phyloP scores from a whole-genome alignment of 2,113 vertebrate species.

The Pelecanus crispus region DNA sequence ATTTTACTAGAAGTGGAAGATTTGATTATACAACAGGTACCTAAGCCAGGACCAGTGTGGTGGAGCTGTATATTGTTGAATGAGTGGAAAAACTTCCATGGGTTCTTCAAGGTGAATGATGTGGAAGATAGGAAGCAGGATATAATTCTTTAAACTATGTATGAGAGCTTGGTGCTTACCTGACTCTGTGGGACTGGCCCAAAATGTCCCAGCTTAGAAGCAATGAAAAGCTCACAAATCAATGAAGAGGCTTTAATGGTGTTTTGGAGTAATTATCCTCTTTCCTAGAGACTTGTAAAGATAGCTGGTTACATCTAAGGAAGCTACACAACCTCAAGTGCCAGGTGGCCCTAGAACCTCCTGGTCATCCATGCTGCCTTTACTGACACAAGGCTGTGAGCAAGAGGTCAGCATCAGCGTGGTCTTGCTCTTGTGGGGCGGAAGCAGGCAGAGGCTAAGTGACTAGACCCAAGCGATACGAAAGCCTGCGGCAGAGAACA shows the following conservation, averaged over 20 bases:
- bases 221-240: not conserved
- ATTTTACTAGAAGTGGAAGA: not conserved
- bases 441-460: not conserved
- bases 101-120: not conserved
- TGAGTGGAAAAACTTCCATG: not conserved
- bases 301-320: not conserved
- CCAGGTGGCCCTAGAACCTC: not conserved
- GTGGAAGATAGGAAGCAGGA: not conserved
- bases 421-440: not conserved
- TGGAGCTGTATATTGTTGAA: not conserved
- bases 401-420: accelerated
- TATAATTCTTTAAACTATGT: not conserved
- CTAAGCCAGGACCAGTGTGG: not conserved
- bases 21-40: not conserved
- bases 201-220: not conserved
- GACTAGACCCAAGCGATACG: accelerated
- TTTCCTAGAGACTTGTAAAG: not conserved
- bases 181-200: not conserved
- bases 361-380: not conserved
- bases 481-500: not conserved
- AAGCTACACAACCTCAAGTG: not conserved
- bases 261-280: not conserved
- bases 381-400: not conserved
- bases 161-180: not conserved
- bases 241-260: not conserved